Conservation (phyloP, 2,113 vertebrate genomes). For the Halcyon senegalensis region DNA sequence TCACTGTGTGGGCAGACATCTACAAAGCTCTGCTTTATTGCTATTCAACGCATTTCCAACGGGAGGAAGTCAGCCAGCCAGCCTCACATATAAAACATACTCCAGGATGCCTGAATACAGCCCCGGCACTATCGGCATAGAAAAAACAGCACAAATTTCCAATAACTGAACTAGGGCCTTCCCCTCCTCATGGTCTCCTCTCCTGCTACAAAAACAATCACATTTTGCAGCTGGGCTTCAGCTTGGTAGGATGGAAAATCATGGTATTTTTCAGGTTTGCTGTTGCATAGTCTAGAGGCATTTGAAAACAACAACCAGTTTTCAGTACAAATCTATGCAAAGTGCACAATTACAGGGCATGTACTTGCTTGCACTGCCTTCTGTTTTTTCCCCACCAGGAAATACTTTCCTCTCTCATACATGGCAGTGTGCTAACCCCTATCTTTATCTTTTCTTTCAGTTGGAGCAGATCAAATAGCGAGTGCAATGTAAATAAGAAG, state of each 20-base stretch:
- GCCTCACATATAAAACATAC: background rate
- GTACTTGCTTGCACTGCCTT: background rate
- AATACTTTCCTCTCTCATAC: background rate
- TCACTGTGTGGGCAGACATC: constrained; percentile 27
- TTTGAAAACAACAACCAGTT: background rate
- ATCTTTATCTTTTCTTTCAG: constrained; percentile 16
- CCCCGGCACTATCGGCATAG: background rate
- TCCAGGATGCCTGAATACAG: background rate
- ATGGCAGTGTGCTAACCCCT: background rate
- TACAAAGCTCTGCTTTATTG: constrained; percentile 43
- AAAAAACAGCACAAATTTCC: background rate
- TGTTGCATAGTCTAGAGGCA: background rate
- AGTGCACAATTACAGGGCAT: background rate
- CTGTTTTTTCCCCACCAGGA: background rate
- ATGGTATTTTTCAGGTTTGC: background rate
- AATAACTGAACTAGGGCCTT: background rate
- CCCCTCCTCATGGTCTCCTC: background rate
- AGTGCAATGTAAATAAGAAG: background rate
- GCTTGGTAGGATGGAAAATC: background rate
- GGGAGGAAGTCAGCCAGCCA: constrained; percentile 23
- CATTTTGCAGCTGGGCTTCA: background rate
- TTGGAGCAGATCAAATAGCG: background rate
- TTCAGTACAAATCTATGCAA: background rate
- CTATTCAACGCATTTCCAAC: background rate
- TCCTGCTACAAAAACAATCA: background rate